These are phyloP conservation scores for Betta splendens DNA, from an alignment of 2,797 vertebrate species.

Conservation along the genomic window DNA sequence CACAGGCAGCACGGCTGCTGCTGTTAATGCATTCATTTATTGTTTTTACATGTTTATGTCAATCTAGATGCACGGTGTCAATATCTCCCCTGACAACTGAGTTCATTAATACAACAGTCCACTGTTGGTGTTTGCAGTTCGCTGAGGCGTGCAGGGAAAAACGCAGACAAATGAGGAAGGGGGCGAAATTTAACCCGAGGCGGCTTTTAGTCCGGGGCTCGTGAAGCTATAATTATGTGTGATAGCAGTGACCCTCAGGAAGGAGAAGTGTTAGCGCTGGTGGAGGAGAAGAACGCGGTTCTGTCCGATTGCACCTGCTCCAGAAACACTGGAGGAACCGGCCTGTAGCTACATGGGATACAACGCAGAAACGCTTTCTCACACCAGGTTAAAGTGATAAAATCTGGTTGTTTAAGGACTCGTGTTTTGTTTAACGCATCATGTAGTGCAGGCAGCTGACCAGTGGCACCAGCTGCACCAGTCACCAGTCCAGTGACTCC, in stretches of 20 bases:
- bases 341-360: background rate
- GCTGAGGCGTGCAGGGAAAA: background rate
- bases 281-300: background rate
- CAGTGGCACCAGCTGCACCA: too few relatives aligned
- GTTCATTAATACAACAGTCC: background rate
- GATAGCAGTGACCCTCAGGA: constrained; percentile 15
- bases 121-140: constrained; percentile 1
- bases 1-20: background rate
- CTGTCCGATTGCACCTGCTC: background rate
- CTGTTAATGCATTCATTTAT: background rate
- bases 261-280: background rate
- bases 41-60: background rate
- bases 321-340: background rate
- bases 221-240: constrained; percentile 7
- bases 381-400: too few relatives aligned
- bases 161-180: background rate
- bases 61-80: background rate
- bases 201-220: constrained; percentile 12
- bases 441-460: too few relatives aligned
- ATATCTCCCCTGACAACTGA: background rate
- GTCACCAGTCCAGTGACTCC: too few relatives aligned
- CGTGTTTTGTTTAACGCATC: too few relatives aligned
- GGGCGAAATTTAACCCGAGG: background rate
- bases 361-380: too few relatives aligned
- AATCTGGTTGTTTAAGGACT: too few relatives aligned